Evolutionary conservation across 2,797 vertebrate genomes (phyloP).

Genomic region (Kryptopterus vitreolus): DNA sequence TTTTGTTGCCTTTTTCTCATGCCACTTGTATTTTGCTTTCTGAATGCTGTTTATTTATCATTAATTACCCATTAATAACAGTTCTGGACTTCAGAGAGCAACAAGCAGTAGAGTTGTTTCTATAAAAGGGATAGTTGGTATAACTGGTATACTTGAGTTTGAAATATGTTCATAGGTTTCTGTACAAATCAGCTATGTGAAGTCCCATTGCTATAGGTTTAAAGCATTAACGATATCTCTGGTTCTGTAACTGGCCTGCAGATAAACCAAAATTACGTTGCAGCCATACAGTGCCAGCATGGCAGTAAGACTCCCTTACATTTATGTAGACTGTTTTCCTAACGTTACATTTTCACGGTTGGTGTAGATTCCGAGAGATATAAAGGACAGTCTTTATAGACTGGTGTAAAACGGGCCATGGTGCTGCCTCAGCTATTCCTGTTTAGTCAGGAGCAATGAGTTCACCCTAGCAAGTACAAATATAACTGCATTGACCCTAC

Average conservation of each 20-base stretch:
- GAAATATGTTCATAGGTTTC: neutral
- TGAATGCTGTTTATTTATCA: neutral
- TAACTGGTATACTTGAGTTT: neutral
- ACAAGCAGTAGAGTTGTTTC: neutral
- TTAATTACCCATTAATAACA: neutral
- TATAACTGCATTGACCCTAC: neutral
- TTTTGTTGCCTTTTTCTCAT: neutral
- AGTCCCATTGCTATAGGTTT: neutral
- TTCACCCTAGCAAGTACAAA: neutral
- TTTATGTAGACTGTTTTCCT: neutral
- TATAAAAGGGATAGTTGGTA: neutral
- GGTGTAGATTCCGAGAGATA: neutral
- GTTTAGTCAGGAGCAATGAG: neutral
- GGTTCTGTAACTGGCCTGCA: neutral
- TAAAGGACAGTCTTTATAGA: neutral
- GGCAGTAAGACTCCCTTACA: neutral
- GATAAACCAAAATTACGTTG: neutral
- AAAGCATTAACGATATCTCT: neutral
- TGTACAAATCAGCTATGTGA: neutral
- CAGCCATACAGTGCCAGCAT: neutral
- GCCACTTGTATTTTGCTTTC: neutral
- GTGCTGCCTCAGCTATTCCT: conserved; percentile 1
- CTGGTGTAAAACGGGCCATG: neutral
- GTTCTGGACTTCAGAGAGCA: neutral
- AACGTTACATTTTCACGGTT: neutral